These are phyloP conservation scores for Ctenodactylus gundi DNA, from an alignment of 2,113 vertebrate species.

Conservation along the genomic window DNA sequence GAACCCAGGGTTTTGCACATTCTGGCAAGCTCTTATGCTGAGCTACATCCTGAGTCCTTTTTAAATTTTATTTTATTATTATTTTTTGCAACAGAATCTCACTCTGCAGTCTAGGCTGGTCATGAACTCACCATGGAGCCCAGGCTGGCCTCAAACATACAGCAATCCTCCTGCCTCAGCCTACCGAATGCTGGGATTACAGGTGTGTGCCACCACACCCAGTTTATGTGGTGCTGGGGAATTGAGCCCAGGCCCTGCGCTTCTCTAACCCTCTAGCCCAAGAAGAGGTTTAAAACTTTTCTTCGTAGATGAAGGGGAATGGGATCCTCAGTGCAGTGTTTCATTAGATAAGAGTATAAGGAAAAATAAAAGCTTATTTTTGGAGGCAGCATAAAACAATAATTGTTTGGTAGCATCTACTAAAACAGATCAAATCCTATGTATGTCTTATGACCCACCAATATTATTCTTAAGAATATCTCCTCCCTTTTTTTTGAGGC, in stretches of 20 bases:
- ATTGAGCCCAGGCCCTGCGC: too few relatives aligned
- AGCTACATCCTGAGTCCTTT: not conserved
- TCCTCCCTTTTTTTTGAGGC: too few relatives aligned
- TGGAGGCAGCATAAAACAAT: not conserved
- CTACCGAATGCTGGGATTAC: not conserved
- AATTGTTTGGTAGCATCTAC: not conserved
- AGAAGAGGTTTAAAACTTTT: not conserved
- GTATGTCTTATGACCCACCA: not conserved
- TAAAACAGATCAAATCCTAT: not conserved
- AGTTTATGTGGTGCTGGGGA: too few relatives aligned
- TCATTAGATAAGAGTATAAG: not conserved
- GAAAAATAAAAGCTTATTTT: not conserved
- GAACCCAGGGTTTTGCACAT: not conserved
- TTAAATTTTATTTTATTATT: too few relatives aligned
- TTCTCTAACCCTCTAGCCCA: not conserved
- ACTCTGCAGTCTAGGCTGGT: not conserved
- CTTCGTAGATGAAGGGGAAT: not conserved
- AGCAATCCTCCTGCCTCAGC: not conserved
- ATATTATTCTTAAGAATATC: not conserved
- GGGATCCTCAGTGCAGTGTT: not conserved
- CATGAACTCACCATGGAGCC: not conserved
- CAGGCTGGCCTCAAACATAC: too few relatives aligned
- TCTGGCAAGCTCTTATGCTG: not conserved
- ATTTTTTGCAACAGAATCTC: not conserved
- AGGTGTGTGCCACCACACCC: not conserved